Conservation (phyloP, 1,140 invertebrate species). For the Temnothorax longispinosus region DNA sequence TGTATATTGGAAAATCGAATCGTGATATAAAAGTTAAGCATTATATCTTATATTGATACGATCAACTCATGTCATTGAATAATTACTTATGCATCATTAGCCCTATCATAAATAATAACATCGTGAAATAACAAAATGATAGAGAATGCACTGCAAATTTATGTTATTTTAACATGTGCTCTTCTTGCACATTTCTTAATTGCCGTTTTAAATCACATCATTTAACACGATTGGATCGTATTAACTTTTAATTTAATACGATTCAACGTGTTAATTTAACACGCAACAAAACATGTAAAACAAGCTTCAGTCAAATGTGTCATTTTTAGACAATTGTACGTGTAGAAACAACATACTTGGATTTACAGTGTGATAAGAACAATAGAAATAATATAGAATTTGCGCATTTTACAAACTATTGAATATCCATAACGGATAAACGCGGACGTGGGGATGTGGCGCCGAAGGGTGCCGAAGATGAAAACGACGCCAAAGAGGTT, state of each 20-base stretch:
- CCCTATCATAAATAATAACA: not conserved
- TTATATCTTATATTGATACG: not conserved
- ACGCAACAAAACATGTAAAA: too few species aligned
- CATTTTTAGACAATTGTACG: too few species aligned
- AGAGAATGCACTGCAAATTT: too few species aligned
- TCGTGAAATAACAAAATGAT: not conserved
- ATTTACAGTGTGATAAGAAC: not conserved
- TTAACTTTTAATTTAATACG: too few species aligned
- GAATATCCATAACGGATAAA: slow-evolving; percentile 18
- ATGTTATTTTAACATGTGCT: too few species aligned
- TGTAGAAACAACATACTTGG: too few species aligned
- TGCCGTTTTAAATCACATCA: too few species aligned
- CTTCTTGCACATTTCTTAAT: too few species aligned
- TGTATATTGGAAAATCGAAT: not conserved
- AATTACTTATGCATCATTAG: not conserved
- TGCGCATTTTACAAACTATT: not conserved
- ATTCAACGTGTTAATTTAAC: too few species aligned
- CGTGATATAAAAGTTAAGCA: not conserved
- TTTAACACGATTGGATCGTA: too few species aligned
- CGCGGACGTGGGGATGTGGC: not conserved
- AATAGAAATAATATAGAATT: slow-evolving; percentile 24
- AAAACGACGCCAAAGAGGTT: slow-evolving; percentile 6
- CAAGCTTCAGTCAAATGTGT: too few species aligned
- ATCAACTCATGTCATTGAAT: not conserved
- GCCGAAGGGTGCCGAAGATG: not conserved